Conservation (phyloP, 2,888 invertebrate species). For the Coenonympha arcania region DNA sequence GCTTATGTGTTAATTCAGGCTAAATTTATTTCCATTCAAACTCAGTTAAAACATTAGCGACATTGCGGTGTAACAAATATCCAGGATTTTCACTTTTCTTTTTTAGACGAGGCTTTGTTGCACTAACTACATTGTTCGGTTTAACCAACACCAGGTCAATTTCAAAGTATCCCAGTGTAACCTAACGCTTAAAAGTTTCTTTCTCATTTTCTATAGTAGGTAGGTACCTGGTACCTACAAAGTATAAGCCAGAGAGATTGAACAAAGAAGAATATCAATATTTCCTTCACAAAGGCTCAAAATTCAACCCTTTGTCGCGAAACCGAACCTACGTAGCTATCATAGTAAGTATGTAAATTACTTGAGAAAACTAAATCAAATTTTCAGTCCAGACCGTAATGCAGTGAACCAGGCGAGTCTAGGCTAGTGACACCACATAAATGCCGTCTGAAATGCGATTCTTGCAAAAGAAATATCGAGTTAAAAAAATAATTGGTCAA, state of each 20-base stretch:
- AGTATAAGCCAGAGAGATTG: neutral
- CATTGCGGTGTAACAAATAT: no score
- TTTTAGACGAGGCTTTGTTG: no score
- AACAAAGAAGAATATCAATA: neutral
- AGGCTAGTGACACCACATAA: conserved; percentile 1
- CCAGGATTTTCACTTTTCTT: no score
- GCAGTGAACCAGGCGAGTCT: conserved; percentile 3
- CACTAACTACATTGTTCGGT: no score
- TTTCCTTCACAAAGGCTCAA: neutral
- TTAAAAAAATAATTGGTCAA: neutral
- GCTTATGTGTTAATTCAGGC: no score
- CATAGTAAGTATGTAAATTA: conserved; percentile 23
- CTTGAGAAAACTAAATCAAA: conserved; percentile 26
- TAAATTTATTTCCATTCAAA: no score
- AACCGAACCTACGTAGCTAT: conserved; percentile 8
- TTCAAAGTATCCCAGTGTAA: no score
- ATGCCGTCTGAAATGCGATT: neutral
- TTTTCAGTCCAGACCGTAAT: conserved; percentile 21
- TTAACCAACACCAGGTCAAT: no score
- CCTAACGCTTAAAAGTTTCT: no score
- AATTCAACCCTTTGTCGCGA: neutral
- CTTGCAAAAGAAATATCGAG: neutral
- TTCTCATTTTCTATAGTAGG: no score
- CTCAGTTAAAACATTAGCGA: no score
- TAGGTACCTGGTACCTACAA: neutral